phyloP scores from a whole-genome alignment of 2,888 invertebrate genomes.

The Thymelicus lineola region DNA sequence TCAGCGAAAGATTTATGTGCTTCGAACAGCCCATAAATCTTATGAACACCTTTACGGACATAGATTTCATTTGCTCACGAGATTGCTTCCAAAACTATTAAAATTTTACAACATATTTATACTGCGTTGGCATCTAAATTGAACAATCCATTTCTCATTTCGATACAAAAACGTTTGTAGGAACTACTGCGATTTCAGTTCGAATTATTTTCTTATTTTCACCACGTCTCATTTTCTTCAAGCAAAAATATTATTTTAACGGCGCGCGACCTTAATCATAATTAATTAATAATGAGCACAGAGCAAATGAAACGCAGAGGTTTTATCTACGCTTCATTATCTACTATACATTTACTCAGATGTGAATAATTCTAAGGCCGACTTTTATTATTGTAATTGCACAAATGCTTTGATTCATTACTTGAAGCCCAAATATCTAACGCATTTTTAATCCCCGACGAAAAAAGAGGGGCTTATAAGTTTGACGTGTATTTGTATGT shows the following conservation, averaged over 20 bases:
- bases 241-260: conserved; percentile 21
- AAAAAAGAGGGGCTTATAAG: no score
- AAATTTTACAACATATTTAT: conserved; percentile 16
- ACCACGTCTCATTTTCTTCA: conserved; percentile 7
- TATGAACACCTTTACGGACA: neutral
- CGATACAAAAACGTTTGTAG: conserved; percentile 11
- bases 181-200: conserved; percentile 28
- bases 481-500: no score
- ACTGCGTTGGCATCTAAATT: neutral
- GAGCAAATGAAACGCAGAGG: neutral
- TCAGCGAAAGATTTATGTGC: no score
- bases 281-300: neutral
- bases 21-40: neutral
- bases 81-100: conserved; percentile 24
- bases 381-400: no score
- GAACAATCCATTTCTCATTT: conserved; percentile 9
- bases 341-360: no score
- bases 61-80: conserved; percentile 20
- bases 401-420: no score
- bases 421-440: no score
- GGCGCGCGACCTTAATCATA: conserved; percentile 39
- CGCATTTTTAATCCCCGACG: no score
- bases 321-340: neutral
- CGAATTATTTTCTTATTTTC: conserved; percentile 36
- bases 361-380: no score